Percentiles rank a stretch among this genome's conserved stretches.
These are phyloP conservation scores for Azemiops feae DNA, from an alignment of 2,113 vertebrate species.

Conservation along the genomic window DNA sequence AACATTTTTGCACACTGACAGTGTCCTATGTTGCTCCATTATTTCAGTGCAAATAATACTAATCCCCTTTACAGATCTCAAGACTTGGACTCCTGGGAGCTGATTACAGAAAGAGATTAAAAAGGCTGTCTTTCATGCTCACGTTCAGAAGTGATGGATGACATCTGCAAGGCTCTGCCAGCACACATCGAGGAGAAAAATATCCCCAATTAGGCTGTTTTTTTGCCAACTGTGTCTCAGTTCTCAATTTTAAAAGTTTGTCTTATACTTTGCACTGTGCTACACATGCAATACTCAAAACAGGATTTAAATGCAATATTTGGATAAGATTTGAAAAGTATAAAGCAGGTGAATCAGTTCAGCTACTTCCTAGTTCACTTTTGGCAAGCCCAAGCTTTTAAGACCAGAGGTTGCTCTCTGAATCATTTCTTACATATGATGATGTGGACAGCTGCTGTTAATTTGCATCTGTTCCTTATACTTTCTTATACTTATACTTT, in stretches of 20 bases:
- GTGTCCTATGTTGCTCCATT: conserved; percentile 14
- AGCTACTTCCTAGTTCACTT: not conserved
- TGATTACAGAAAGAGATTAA: conserved; percentile 68
- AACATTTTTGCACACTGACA: conserved; percentile 16
- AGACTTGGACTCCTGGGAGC: conserved; percentile 52
- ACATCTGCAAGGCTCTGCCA: conserved; percentile 46
- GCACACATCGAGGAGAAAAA: conserved; percentile 57
- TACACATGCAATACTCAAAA: not conserved
- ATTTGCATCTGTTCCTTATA: not conserved
- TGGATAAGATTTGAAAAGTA: not conserved
- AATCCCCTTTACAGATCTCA: conserved; percentile 56
- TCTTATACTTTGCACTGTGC: not conserved
- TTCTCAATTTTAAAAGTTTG: conserved; percentile 42
- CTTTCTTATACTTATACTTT: not conserved
- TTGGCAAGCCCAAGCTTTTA: not conserved
- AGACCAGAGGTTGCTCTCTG: not conserved
- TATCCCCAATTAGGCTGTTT: conserved; percentile 51
- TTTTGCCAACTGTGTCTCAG: conserved; percentile 46
- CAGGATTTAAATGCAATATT: not conserved
- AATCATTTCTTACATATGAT: not conserved
- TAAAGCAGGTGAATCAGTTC: not conserved
- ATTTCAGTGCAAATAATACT: conserved; percentile 16
- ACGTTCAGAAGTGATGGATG: conserved; percentile 58
- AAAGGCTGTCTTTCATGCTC: conserved; percentile 63
- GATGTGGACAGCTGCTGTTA: not conserved